Evolutionary conservation across 2,113 vertebrate genomes (phyloP).

Genomic region (Poeciliopsis turrubarensis): DNA sequence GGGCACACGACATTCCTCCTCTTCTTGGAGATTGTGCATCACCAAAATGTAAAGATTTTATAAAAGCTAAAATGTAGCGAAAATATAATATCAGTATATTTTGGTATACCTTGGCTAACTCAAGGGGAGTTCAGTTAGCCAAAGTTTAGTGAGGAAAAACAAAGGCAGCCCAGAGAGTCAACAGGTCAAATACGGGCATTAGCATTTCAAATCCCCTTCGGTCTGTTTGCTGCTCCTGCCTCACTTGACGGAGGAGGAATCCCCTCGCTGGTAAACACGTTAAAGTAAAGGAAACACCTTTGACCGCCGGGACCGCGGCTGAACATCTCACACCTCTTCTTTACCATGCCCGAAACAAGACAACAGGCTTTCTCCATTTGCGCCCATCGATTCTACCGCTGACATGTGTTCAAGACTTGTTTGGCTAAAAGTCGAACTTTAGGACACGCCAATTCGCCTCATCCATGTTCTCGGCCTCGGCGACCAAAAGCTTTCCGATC

Average conservation of each 20-base stretch:
- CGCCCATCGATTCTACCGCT: constrained; percentile 76
- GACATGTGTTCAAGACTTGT: constrained; percentile 76
- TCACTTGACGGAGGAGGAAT: constrained; percentile 17
- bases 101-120: too few species aligned
- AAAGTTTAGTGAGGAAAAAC: neutral
- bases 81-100: too few species aligned
- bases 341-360: constrained; percentile 63
- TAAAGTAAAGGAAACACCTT: constrained; percentile 75
- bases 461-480: constrained; percentile 57
- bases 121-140: neutral
- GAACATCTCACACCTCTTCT: constrained; percentile 72
- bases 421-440: constrained; percentile 77
- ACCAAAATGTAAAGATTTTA: neutral
- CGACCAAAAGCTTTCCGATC: constrained; percentile 51
- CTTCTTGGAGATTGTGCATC: neutral
- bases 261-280: constrained; percentile 40
- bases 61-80: too few species aligned
- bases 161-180: neutral
- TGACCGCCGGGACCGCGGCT: constrained; percentile 65
- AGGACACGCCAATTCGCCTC: constrained; percentile 59
- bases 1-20: too few species aligned
- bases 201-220: neutral
- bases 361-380: constrained; percentile 83
- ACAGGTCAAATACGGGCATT: neutral
- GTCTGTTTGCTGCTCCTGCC: neutral